Percentiles rank a stretch among this genome's conserved stretches.
These are phyloP conservation scores for Diplazon laetatorius DNA, from an alignment of 2,888 invertebrate genomes.

Conservation along the genomic window DNA sequence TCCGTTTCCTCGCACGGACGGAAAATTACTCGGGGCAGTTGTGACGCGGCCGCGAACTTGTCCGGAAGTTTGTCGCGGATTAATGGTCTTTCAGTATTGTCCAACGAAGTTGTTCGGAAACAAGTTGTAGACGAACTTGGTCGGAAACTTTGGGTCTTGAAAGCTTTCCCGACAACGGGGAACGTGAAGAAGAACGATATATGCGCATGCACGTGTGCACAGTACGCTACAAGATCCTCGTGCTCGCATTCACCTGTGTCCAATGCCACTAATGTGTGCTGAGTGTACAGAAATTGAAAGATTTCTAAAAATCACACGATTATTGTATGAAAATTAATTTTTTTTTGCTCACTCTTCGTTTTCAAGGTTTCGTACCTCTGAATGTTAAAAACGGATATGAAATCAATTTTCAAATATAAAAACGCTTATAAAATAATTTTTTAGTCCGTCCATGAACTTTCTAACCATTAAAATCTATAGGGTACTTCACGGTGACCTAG, in stretches of 20 bases:
- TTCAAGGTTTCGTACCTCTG: too few relatives aligned
- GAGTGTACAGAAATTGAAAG: slow-evolving; percentile 43
- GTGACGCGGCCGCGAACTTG: slow-evolving; percentile 63
- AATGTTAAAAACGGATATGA: too few relatives aligned
- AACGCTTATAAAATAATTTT: too few relatives aligned
- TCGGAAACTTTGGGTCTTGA: slow-evolving; percentile 53
- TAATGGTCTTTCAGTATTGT: slow-evolving; percentile 67
- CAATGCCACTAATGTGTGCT: slow-evolving; percentile 10
- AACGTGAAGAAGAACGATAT: slow-evolving; percentile 57
- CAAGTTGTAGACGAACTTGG: slow-evolving; percentile 65
- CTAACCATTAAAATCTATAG: too few relatives aligned
- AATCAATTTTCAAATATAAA: too few relatives aligned
- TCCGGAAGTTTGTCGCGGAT: slow-evolving; percentile 64
- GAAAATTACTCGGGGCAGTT: slow-evolving; percentile 64
- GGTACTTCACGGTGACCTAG: too few relatives aligned
- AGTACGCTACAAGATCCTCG: slow-evolving; percentile 40
- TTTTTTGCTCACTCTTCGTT: not conserved
- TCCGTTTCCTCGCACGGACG: slow-evolving; percentile 53
- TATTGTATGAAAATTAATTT: not conserved
- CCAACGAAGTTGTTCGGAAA: slow-evolving; percentile 63
- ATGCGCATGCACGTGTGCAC: slow-evolving; percentile 57
- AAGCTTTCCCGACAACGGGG: slow-evolving; percentile 43
- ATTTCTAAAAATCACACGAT: slow-evolving; percentile 23
- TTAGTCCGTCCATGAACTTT: too few relatives aligned
- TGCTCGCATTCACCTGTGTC: slow-evolving; percentile 35